Evolutionary conservation across 2,888 invertebrate species (phyloP), one percentile per base, ranked within the genome.

Genomic region (Crocallis elinguaria): DNA sequence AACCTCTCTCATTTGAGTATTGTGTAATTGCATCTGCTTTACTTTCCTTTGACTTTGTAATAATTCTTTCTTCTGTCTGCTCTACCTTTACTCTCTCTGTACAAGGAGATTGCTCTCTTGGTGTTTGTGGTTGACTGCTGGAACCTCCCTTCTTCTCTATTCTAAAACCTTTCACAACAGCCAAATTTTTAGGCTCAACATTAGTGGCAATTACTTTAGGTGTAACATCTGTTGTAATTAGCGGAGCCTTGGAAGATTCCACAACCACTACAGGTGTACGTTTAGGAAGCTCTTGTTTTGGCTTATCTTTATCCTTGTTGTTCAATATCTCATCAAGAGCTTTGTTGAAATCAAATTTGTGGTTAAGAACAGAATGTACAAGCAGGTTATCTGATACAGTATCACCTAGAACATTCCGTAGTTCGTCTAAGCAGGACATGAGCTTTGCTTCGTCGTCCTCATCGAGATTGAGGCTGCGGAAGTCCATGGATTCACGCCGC

Each of bases 351-450:
- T 97, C 94, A 79, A 95, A 98, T 60, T 95, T 93, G 65, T 95
- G 91, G 50, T 93, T 93, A 50, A 97, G 84, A 21, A 97, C 94
- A 35, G 95, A 94, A 64, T 95, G 94, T 13, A 95, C 93, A 43
- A 98, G 92, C 42, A 94, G 92, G 59, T 94, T 93, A 66, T 97
- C 96, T 0, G 97, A 92, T 7, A 95, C 86, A 0, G 94, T 91
- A 45, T 96, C 95, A 3, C 97, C 98, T 41, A 98, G 92, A 5
- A 97, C 94, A 77, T 95, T 94, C 52, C 95, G 94, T 25, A 98
- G 93, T 75, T 95, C 95, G 71, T 97, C 97, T 45, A 98, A 90
- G 69, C 98, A 98, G 0, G 97, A 96, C 76, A 95, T 94, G 1
- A 98, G 88, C 74, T 94, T 94, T 0, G 94, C 95, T 86, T 94